Percentiles rank a stretch among this genome's conserved stretches.
These are phyloP conservation scores for Philopotamus ludificatus DNA, from an alignment of 1,140 invertebrate genomes.

Conservation along the genomic window DNA sequence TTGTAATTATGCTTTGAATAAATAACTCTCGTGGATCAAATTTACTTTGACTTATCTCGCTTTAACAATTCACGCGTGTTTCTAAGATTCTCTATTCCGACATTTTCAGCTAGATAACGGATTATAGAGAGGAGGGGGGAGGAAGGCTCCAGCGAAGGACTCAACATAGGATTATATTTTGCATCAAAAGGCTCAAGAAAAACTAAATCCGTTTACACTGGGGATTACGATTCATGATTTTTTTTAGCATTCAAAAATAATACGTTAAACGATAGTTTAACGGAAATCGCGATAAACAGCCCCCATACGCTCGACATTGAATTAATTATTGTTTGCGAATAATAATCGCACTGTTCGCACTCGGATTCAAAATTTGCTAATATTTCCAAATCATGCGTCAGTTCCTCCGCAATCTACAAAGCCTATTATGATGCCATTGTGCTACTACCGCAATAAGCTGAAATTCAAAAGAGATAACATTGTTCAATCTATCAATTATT, in stretches of 20 bases:
- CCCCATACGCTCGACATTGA: too few relatives aligned
- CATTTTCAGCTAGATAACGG: constrained; percentile 22
- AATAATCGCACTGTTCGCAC: too few relatives aligned
- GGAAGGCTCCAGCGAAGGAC: constrained; percentile 16
- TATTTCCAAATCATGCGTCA: constrained; percentile 17
- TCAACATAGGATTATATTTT: constrained; percentile 23
- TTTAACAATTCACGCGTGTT: constrained; percentile 1
- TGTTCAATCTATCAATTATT: constrained; percentile 11
- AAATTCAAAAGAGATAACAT: constrained; percentile 22
- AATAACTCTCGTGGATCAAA: not conserved
- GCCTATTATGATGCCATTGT: constrained; percentile 21
- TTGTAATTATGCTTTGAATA: not conserved
- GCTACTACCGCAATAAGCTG: constrained; percentile 23
- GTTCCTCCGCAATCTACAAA: constrained; percentile 14
- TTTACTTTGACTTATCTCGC: constrained; percentile 3
- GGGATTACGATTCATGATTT: too few relatives aligned
- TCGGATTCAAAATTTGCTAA: not conserved
- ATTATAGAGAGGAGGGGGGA: constrained; percentile 25
- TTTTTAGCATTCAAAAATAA: too few relatives aligned
- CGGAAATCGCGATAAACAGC: too few relatives aligned
- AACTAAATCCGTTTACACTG: constrained; percentile 24
- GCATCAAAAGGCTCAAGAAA: constrained; percentile 13
- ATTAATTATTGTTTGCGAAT: too few relatives aligned
- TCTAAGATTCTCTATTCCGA: not conserved
- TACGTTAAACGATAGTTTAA: constrained; percentile 8